Conservation (phyloP, 2,888 invertebrate species). For the Volucella zonaria region DNA sequence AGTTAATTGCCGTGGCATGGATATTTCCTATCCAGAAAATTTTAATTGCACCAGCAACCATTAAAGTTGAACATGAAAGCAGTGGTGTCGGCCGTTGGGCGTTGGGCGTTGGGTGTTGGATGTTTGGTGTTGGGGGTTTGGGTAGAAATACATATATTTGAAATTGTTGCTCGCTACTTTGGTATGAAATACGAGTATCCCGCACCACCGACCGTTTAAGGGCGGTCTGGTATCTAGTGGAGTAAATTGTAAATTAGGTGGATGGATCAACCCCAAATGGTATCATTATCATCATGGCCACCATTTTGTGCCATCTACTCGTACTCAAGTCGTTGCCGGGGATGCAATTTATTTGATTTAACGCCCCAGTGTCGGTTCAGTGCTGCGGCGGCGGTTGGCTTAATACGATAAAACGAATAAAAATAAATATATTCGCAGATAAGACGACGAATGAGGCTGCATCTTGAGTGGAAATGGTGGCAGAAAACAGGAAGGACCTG, state of each 20-base stretch:
- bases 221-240: conserved; percentile 14
- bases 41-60: conserved; percentile 68
- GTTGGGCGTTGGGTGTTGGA: not conserved
- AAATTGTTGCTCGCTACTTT: conserved; percentile 67
- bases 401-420: conserved; percentile 74
- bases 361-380: conserved; percentile 71
- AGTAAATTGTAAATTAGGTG: conserved; percentile 69
- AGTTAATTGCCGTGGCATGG: conserved; percentile 73
- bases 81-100: not conserved
- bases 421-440: conserved; percentile 73
- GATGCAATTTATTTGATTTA: conserved; percentile 77
- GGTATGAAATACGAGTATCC: conserved; percentile 24
- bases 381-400: conserved; percentile 46
- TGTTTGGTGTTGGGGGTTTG: conserved; percentile 7
- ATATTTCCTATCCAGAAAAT: conserved; percentile 74
- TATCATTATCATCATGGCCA: conserved; percentile 44
- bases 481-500: conserved; percentile 67
- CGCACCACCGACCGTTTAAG: not conserved
- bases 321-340: conserved; percentile 49
- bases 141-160: conserved; percentile 52
- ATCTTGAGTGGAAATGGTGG: conserved; percentile 63
- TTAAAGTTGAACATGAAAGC: conserved; percentile 47
- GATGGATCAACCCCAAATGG: conserved; percentile 63
- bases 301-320: conserved; percentile 49
- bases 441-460: conserved; percentile 69